Evolutionary conservation across 2,113 vertebrate species (phyloP).

Genomic region (Empidonax traillii): DNA sequence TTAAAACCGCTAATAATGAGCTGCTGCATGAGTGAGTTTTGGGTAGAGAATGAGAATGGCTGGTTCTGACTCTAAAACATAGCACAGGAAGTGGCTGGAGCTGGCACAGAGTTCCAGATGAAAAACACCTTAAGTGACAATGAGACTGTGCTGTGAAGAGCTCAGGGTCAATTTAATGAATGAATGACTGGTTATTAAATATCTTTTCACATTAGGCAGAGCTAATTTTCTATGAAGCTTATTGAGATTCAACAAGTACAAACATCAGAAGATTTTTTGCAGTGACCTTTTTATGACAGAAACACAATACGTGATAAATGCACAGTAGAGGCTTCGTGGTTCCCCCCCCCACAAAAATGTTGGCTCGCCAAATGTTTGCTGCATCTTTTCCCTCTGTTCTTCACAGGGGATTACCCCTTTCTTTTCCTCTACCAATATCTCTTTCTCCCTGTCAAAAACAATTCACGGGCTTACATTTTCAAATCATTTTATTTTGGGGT

Average conservation of each 20-base stretch:
- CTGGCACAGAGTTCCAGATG: neutral
- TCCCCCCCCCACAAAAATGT: neutral
- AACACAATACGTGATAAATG: neutral
- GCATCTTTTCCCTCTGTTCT: constrained; percentile 14
- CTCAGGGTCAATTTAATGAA: neutral
- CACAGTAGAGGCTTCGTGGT: neutral
- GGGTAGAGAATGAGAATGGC: neutral
- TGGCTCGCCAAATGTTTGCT: constrained; percentile 15
- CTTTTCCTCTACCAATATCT: neutral
- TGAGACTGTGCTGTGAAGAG: neutral
- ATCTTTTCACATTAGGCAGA: neutral
- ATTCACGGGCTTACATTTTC: neutral
- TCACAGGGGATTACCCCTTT: neutral
- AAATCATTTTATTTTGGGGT: neutral
- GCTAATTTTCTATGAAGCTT: neutral
- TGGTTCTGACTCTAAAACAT: neutral
- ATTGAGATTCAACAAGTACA: neutral
- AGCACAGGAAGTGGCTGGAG: neutral
- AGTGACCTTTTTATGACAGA: neutral
- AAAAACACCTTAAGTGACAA: neutral
- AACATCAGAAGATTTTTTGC: constrained; percentile 2
- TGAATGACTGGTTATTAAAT: neutral
- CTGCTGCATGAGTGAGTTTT: neutral
- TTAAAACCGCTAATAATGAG: neutral
- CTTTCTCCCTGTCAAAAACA: constrained; percentile 19